Evolutionary conservation across 2,888 invertebrate genomes (phyloP), one percentile per base, ranked within the genome.

Genomic region (Galeopsomyia nigrocyanea): DNA sequence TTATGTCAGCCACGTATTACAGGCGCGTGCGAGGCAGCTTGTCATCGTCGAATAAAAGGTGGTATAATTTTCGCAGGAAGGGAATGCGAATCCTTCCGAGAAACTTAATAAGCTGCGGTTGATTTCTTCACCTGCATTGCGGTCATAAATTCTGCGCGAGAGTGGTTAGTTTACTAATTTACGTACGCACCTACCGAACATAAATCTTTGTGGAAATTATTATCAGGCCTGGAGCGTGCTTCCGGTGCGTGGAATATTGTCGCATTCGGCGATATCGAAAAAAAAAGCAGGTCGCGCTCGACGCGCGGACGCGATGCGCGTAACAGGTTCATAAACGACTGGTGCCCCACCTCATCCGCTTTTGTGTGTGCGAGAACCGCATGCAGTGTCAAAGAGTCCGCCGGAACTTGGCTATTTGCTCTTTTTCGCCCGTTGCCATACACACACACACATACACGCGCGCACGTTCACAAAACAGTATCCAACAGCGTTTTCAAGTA

Each of bases 331-430:
- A 84, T 85, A 84, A 85, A 84, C 80, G 67, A n/a, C 3, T 22
- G 56, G 53, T 49, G 85, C 84, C 85, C 82, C 82, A 81, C 85
- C 84, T 85, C 80, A 81, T 82, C 85, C 85, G 85, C 83, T 84
- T 80, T 80, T 80, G 80, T 81, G 81, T 83, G 13, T 13, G 39
- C 13, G 39, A 7, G 39, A 39, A 13, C 39, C 39, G 39, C 39
- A 10, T 39, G 39, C 39, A 39, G 5, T 39, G 39, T 39, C 39
- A 39, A 39, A 39, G 39, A 39, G 39, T 39, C 46, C 76, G 78
- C 79, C 84, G 85, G 85, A 86, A 84, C 78, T 78, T 67, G 74
- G 77, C 83, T 82, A 85, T 86, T 86, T 85, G 82, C 78, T 77
- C 39, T 39, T 39, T 39, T 39, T 39, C 39, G 39, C 39, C 39